A percentile compares a stretch with the other conserved stretches of the same genome.
phyloP scores from a whole-genome alignment of 2,797 vertebrate species.

The Heteromormyrus szaboi region DNA sequence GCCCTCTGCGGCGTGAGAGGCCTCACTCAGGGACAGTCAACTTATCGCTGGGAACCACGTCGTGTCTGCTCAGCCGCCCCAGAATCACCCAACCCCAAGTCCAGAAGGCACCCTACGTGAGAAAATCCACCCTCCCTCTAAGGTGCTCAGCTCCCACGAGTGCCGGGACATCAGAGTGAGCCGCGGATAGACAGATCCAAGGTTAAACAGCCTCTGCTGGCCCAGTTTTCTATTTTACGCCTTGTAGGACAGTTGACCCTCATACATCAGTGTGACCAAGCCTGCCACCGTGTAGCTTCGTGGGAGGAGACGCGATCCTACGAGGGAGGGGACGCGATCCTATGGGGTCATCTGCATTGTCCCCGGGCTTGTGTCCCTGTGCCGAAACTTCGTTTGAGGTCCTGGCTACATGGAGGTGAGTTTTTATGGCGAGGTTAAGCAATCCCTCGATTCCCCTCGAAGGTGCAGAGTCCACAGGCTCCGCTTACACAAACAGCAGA shows the following conservation, averaged over 20 bases:
- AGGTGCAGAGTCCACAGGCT: not conserved
- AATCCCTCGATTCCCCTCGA: not conserved
- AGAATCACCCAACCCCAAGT: not conserved
- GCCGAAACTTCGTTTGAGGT: not conserved
- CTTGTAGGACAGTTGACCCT: not conserved
- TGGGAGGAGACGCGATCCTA: not conserved
- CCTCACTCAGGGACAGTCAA: not conserved
- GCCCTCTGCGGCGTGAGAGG: not conserved
- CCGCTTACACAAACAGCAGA: not conserved
- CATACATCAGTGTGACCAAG: not conserved
- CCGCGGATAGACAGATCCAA: not conserved
- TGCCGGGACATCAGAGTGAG: not conserved
- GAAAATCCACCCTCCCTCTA: not conserved
- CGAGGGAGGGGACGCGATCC: not conserved
- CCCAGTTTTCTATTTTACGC: not conserved
- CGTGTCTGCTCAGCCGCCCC: not conserved
- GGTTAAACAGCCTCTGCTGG: not conserved
- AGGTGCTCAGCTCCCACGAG: not conserved
- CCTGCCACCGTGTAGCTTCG: not conserved
- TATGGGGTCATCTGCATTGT: not conserved
- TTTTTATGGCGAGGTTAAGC: not conserved
- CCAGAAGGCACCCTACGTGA: not conserved
- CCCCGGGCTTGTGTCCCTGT: not conserved
- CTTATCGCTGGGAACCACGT: not conserved
- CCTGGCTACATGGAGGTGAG: not conserved